Evolutionary conservation across 2,888 invertebrate genomes (phyloP).

Genomic region (Cryptocephalus primarius): DNA sequence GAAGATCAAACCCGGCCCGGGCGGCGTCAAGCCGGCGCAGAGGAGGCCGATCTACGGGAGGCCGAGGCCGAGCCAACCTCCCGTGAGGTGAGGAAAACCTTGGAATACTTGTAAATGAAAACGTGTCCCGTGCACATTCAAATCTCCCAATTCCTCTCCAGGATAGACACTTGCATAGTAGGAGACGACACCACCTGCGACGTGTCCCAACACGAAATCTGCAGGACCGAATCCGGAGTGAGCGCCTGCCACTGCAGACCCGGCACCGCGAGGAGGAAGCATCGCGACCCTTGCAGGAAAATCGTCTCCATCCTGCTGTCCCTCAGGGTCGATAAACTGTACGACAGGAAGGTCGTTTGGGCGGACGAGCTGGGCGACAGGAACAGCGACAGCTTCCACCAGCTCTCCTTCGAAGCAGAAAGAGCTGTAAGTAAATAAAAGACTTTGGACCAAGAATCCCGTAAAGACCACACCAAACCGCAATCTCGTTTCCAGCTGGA

Average conservation of each 20-base stretch:
- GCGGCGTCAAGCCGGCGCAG: slow-evolving; percentile 33
- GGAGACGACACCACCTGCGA: slow-evolving; percentile 89
- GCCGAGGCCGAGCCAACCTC: slow-evolving; percentile 46
- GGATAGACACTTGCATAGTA: slow-evolving; percentile 89
- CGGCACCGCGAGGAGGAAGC: slow-evolving; percentile 58
- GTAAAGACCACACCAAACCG: too few species aligned
- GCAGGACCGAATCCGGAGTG: slow-evolving; percentile 76
- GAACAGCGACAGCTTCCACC: slow-evolving; percentile 70
- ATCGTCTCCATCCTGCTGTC: slow-evolving; percentile 71
- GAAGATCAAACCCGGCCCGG: slow-evolving; percentile 25
- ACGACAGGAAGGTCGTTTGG: slow-evolving; percentile 72
- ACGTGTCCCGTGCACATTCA: neutral
- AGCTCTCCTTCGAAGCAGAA: slow-evolving; percentile 75
- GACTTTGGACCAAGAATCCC: too few species aligned
- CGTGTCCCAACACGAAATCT: slow-evolving; percentile 75
- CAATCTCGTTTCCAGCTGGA: slow-evolving; percentile 70
- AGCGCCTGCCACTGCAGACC: slow-evolving; percentile 83
- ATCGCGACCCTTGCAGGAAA: slow-evolving; percentile 65
- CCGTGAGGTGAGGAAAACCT: slow-evolving; percentile 46
- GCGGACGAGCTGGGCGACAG: slow-evolving; percentile 61
- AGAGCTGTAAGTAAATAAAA: slow-evolving; percentile 58
- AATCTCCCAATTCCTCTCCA: slow-evolving; percentile 12
- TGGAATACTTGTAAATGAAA: neutral
- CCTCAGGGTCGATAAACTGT: slow-evolving; percentile 71
- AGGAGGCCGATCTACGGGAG: slow-evolving; percentile 48